A percentile compares a stretch with the other conserved stretches of the same genome.
phyloP scores from a whole-genome alignment of 2,113 vertebrate species.

The Mormyrus iriodes region DNA sequence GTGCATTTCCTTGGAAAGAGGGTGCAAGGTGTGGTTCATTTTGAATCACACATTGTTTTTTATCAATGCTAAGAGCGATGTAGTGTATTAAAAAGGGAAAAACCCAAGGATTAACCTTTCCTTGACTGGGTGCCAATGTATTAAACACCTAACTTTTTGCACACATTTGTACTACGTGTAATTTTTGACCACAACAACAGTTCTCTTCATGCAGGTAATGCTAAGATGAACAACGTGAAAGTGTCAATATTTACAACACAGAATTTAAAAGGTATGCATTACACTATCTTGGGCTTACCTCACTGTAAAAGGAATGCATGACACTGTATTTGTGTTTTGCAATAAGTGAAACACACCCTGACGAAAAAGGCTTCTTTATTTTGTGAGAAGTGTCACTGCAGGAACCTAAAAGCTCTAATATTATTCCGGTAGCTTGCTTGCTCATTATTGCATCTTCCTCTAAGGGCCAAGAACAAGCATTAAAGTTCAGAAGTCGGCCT shows the following conservation, averaged over 20 bases:
- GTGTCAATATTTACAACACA: neutral
- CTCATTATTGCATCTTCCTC: neutral
- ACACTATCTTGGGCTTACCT: neutral
- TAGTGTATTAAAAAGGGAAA: neutral
- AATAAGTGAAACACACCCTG: slow-evolving; percentile 3
- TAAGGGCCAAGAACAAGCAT: neutral
- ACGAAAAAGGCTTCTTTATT: neutral
- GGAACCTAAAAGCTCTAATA: neutral
- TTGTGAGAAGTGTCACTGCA: neutral
- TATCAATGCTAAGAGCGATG: neutral
- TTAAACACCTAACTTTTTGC: neutral
- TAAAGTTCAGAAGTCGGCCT: neutral
- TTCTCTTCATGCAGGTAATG: neutral
- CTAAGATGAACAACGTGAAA: neutral
- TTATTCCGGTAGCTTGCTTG: neutral
- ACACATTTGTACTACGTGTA: neutral
- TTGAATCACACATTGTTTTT: neutral
- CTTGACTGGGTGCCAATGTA: neutral
- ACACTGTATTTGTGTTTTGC: neutral
- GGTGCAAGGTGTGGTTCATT: neutral
- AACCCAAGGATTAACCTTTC: neutral
- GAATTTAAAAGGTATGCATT: neutral
- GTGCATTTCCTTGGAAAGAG: neutral
- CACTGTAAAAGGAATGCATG: neutral
- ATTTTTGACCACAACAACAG: neutral